Conservation (phyloP, 1,140 invertebrate species). For the Drosophila tsacasi region DNA sequence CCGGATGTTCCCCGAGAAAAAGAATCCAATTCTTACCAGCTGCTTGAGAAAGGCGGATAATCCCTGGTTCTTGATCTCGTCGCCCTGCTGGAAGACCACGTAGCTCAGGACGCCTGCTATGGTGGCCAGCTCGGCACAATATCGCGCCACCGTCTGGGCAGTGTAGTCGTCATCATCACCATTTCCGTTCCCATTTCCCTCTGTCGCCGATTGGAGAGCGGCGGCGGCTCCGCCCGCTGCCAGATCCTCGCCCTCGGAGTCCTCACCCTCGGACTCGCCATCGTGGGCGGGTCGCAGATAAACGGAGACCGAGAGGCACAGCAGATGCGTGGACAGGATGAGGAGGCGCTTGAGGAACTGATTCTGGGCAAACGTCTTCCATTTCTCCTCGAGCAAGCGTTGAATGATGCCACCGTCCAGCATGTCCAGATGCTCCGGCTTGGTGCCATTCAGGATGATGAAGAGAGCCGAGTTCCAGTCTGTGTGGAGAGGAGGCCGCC, state of each 20-base stretch:
- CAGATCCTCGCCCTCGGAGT: slow-evolving; percentile 23
- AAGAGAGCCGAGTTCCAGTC: slow-evolving; percentile 99
- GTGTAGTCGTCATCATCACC: slow-evolving; percentile 69
- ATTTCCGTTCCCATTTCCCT: background rate
- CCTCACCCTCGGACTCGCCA: slow-evolving; percentile 82
- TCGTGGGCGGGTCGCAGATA: slow-evolving; percentile 92
- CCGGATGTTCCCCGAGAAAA: too few relatives aligned
- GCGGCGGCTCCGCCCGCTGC: slow-evolving; percentile 41
- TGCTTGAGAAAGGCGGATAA: slow-evolving; percentile 95
- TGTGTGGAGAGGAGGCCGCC: slow-evolving; percentile 77
- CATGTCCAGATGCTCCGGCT: slow-evolving; percentile 99
- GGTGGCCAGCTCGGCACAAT: slow-evolving; percentile 93
- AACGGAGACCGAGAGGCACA: slow-evolving; percentile 94
- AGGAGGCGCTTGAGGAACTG: slow-evolving; percentile 96
- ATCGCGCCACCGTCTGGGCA: slow-evolving; percentile 87
- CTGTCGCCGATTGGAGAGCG: slow-evolving; percentile 21
- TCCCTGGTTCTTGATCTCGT: slow-evolving; percentile 97
- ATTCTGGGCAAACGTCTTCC: slow-evolving; percentile 98
- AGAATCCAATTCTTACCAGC: slow-evolving; percentile 89
- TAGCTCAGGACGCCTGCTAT: slow-evolving; percentile 94
- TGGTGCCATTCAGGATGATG: slow-evolving; percentile 98
- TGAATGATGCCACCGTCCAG: slow-evolving; percentile 99
- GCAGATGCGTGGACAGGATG: slow-evolving; percentile 94
- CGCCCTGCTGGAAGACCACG: slow-evolving; percentile 95
- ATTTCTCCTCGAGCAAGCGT: slow-evolving; percentile 98